Evolutionary conservation across 2,797 vertebrate species (phyloP), one percentile per base, ranked within the genome.

Genomic region (Gobionotothen gibberifrons): DNA sequence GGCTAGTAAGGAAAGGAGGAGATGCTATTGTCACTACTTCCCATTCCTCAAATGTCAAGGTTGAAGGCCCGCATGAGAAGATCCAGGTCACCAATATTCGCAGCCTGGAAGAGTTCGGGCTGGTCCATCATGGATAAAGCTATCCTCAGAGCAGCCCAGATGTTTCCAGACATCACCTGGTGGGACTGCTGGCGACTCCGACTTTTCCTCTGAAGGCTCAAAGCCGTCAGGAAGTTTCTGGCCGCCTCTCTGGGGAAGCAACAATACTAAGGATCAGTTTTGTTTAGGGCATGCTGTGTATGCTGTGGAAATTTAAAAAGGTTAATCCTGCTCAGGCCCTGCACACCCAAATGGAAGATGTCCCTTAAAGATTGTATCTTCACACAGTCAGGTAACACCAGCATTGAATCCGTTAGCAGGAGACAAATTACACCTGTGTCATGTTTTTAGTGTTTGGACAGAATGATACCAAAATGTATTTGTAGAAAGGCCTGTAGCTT

Each of bases 61-160:
- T 98, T 98, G 85, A 99, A 99, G 83, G 98, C 98, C 93, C 92
- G 94, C 93, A 99, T 94, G 58, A 99, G 97, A 65, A 97, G 95
- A 89, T 99, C 98, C 90, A 99, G 91, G 90, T 99, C 98, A 1
- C 98, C 98, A 1, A 99, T 96, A 21, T 98, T 99, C 75, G 98
- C 97, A 2, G 98, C 98, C 92, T 99, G 98, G 86, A 97, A 99
- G 82, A 99, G 97, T 92, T 99, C 98, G 0, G 98, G 98, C 83
- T 98, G 97, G 92, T 99, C 97, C 96, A 99, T 96, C 96, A 99
- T 97, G 72, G 98, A 99, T 39, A 99, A 93, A 17, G 98, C 97
- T 81, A 99, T 98, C 87, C 97, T 95, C 84, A 99, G 94, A 43
- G 98, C 98, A 4, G 98, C 95, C 98, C 98, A 99, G 88, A 99